A percentile compares a stretch with the other conserved stretches of the same genome.
Conservation (phyloP, 2,113 vertebrate genomes). For the Ceuthmochares aereus region DNA sequence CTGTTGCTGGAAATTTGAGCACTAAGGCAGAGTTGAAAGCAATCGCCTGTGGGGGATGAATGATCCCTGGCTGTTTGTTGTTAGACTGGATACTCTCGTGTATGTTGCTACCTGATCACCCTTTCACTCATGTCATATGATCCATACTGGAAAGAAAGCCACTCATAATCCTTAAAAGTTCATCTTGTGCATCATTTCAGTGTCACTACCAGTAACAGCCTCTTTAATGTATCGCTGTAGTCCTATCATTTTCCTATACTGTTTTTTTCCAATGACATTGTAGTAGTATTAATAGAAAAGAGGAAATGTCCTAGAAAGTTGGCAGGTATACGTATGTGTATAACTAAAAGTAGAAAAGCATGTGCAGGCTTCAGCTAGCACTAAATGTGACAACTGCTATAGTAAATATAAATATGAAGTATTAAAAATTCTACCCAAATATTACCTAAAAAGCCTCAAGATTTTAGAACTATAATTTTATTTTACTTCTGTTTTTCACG, state of each 20-base stretch:
- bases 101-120: not conserved
- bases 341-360: not conserved
- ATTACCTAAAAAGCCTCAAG: not conserved
- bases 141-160: not conserved
- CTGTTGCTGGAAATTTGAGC: not conserved
- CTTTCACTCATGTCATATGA: not conserved
- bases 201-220: not conserved
- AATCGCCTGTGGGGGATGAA: fast-evolving
- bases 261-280: not conserved
- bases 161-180: not conserved
- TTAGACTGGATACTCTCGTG: not conserved
- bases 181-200: not conserved
- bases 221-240: not conserved
- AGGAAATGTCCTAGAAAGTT: not conserved
- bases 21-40: not conserved
- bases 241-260: not conserved
- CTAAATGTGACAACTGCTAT: not conserved
- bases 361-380: not conserved
- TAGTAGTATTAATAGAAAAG: not conserved
- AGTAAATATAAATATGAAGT: not conserved
- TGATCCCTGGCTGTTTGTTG: not conserved
- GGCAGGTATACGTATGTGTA: not conserved
- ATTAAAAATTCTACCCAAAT: not conserved
- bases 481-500: not conserved
- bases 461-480: not conserved